Evolutionary conservation across 1,140 invertebrate genomes (phyloP), one percentile per base, ranked within the genome.

Genomic region (Trypoxylus dichotomus): DNA sequence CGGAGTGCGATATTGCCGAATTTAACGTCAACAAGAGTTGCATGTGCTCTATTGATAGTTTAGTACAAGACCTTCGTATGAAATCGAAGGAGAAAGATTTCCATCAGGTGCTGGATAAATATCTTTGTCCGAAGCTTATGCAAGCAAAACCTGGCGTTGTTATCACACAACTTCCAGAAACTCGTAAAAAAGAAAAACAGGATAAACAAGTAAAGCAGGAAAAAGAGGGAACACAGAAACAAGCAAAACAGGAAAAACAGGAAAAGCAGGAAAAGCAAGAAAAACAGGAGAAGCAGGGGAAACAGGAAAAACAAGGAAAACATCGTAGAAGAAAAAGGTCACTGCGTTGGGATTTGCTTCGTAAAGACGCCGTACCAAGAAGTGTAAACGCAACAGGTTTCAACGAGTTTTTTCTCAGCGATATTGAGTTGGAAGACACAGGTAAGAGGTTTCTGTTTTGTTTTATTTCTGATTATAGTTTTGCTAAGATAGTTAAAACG

Each of bases 41-140:
- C 54, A 42, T 78, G 41, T 78, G 77, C 47, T 78, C 77, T 1
- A 78, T 78, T 3, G 77, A 78, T 42, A 78, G 43, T 71, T 68
- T 78, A 27, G 54, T 78, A 8, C 37, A 60, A 41, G 77, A 78
- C 75, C 15, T 78, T 21, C 73, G 77, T 6, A 42, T 27, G 19
- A 78, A 78, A 32, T 47, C 15, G 2, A 75, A 54, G 24, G 74
- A 43, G 1, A 75, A 75, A 54, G 74, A 75, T 13, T 75, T 75
- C 21, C 74, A 75, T 75, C 15, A 75, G 41, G 24, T 75, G 3
- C 19, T 78, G 8, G 43, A 78, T 25, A 29, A 78, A n/a, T 78
- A 78, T 75, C 25, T 73, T 21, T 78, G 77, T 24, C 77, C 77
- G 8, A 60, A 74, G 19, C 21, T 75, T 37, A 75, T 19, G 2